Evolutionary conservation across 2,113 vertebrate species (phyloP), one percentile per base, ranked within the genome.

Genomic region (Scolopax mira): DNA sequence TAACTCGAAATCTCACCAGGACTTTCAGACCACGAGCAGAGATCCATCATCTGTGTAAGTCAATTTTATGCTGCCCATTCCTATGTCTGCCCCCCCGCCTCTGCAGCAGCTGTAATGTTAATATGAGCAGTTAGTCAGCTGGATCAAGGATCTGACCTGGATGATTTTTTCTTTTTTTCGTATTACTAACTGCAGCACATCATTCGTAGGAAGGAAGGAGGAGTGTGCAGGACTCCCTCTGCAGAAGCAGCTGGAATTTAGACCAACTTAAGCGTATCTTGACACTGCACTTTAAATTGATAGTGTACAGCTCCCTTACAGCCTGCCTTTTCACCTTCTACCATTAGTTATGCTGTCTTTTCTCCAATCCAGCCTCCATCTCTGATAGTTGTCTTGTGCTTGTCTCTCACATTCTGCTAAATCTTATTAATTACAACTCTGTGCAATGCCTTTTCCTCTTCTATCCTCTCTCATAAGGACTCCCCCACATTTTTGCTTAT

Each of bases 1-100:
- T 74, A 94, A 79, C 65, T 77, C 89, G 58, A 37, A 94, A 65
- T 79, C 78, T 88, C 67, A 92, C 28, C 73, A 79, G 62, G 31
- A 91, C 58, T 91, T 89, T 75, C 52, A 82, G 70, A 85, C 37
- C 70, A 89, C 79, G n/a, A 94, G 19, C 44, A 94, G 39, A 75
- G 51, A 82, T n/a, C 62, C 0, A 0, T 72, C 15, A 37, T 3
- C 33, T 87, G 23, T 5, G 2, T 31, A 87, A 94, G 69, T 67
- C 74, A 88, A 67, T 94, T 74, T 85, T 82, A 67, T 27, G 52
- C 39, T 81, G 78, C 48, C 16, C 39, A 91, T 84, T 78, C 55
- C 42, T 57, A 8, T 0, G 3, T 30, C 37, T 0, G 3, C 33
- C 11, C 28, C 27, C 24, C 13, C 25, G 15, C 16, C 11, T 39